Evolutionary conservation across 2,888 invertebrate species (phyloP).

Genomic region (Zaprionus bogoriensis): DNA sequence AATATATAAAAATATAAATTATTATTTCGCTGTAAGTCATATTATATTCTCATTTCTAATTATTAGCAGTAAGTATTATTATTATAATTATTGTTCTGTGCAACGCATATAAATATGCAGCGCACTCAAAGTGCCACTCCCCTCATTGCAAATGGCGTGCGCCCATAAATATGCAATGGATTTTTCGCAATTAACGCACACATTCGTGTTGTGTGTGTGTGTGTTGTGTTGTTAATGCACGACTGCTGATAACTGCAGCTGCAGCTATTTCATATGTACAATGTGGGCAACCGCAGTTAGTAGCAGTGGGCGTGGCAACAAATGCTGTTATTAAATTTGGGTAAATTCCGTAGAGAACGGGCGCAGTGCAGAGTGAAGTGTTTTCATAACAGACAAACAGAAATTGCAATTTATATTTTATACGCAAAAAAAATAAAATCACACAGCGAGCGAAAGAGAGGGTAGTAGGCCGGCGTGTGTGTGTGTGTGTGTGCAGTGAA

Average conservation of each 20-base stretch:
- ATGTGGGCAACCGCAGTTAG: constrained; percentile 13
- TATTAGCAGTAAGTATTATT: too few relatives aligned
- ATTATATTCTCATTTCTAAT: too few relatives aligned
- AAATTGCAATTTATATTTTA: constrained; percentile 75
- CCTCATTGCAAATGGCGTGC: constrained; percentile 17
- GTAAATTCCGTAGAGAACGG: neutral
- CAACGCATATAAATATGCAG: neutral
- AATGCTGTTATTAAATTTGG: constrained; percentile 58
- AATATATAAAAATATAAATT: too few relatives aligned
- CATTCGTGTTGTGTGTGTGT: constrained; percentile 14
- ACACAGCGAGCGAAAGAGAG: neutral
- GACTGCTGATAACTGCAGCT: constrained; percentile 42
- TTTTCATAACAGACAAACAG: constrained; percentile 40
- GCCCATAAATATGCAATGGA: constrained; percentile 62
- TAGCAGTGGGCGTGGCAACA: constrained; percentile 26
- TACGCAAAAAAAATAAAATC: constrained; percentile 19
- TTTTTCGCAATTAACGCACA: constrained; percentile 53
- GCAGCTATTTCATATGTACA: constrained; percentile 12
- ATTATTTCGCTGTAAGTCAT: too few relatives aligned
- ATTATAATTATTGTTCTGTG: too few relatives aligned
- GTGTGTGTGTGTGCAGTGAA: neutral
- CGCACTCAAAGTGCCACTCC: constrained; percentile 3
- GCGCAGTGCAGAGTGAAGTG: neutral
- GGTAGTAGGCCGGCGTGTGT: neutral
- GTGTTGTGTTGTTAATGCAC: constrained; percentile 33